Evolutionary conservation across 2,888 invertebrate genomes (phyloP).

Genomic region (Philereme transversata): DNA sequence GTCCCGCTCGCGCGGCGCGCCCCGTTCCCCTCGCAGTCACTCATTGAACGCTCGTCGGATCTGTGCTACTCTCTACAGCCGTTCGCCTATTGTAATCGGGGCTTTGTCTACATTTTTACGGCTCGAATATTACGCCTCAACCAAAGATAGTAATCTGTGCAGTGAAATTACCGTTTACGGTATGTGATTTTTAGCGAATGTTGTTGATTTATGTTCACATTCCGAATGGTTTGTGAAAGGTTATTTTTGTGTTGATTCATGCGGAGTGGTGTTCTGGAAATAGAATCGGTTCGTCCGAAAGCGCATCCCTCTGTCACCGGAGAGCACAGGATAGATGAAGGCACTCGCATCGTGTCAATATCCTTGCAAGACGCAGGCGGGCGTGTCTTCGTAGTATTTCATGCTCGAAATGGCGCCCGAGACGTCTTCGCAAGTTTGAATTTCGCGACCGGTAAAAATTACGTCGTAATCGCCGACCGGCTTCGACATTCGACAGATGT

Average conservation of each 20-base stretch:
- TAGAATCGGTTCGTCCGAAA: constrained; percentile 73
- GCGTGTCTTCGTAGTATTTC: constrained; percentile 66
- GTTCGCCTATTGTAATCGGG: constrained; percentile 65
- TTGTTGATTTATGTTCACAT: constrained; percentile 70
- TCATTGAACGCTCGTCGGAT: constrained; percentile 70
- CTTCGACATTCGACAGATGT: constrained; percentile 44
- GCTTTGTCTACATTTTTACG: constrained; percentile 71
- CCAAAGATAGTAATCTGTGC: constrained; percentile 70
- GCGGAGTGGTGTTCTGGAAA: constrained; percentile 81
- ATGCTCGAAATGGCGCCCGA: constrained; percentile 79
- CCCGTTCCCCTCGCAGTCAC: constrained; percentile 66
- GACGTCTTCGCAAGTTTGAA: constrained; percentile 71
- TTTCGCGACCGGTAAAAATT: constrained; percentile 76
- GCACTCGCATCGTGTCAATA: constrained; percentile 49
- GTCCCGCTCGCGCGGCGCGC: constrained; percentile 36
- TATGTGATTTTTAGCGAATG: constrained; percentile 71
- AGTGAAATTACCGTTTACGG: constrained; percentile 79
- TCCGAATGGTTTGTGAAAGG: constrained; percentile 77
- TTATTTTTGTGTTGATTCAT: constrained; percentile 84
- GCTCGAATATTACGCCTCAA: constrained; percentile 61
- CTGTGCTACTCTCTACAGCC: constrained; percentile 64
- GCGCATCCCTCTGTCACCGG: constrained; percentile 72
- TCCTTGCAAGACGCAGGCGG: constrained; percentile 50
- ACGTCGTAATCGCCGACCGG: constrained; percentile 55
- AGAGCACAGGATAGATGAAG: constrained; percentile 65